A percentile compares a stretch with the other conserved stretches of the same genome.
phyloP scores from a whole-genome alignment of 64 coral and sea anemone species.

The Actinia tenebrosa region DNA sequence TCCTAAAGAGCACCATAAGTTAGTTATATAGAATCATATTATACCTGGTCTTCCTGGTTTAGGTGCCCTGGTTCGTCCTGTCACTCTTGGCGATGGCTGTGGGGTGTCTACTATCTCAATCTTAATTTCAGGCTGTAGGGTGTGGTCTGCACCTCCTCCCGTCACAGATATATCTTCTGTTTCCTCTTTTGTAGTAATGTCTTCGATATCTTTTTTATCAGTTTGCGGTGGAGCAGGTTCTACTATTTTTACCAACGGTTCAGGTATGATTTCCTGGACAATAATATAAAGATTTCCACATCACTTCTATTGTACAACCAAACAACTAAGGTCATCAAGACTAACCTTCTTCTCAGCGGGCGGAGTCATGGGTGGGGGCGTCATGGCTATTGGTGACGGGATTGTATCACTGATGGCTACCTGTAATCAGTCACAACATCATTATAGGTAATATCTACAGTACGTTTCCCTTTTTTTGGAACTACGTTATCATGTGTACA shows the following conservation, averaged over 20 bases:
- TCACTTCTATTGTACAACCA: not conserved
- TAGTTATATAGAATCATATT: not conserved
- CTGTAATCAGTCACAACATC: not conserved
- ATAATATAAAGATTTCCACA: not conserved
- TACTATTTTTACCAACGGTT: conserved; percentile 20
- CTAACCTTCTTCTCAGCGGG: conserved; percentile 73
- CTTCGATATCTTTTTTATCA: not conserved
- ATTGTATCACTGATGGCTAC: conserved; percentile 36
- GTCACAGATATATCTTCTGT: not conserved
- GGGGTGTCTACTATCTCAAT: conserved; percentile 66
- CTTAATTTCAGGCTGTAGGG: conserved; percentile 43
- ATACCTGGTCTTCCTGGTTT: conserved; percentile 79
- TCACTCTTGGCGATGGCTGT: conserved; percentile 60
- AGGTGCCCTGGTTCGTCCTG: conserved; percentile 55
- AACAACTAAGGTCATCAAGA: not conserved
- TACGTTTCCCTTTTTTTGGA: no score
- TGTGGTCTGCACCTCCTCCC: conserved; percentile 25
- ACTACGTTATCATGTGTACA: no score
- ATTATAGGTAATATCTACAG: no score
- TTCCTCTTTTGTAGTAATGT: conserved; percentile 31
- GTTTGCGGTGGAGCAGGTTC: conserved; percentile 12
- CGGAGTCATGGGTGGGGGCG: conserved; percentile 78
- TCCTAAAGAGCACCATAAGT: no score
- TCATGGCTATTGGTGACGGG: conserved; percentile 74
- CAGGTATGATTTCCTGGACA: conserved; percentile 36